Base-by-base conservation (phyloP, 2,113 vertebrate species). In the Smithornis capensis region DNA sequence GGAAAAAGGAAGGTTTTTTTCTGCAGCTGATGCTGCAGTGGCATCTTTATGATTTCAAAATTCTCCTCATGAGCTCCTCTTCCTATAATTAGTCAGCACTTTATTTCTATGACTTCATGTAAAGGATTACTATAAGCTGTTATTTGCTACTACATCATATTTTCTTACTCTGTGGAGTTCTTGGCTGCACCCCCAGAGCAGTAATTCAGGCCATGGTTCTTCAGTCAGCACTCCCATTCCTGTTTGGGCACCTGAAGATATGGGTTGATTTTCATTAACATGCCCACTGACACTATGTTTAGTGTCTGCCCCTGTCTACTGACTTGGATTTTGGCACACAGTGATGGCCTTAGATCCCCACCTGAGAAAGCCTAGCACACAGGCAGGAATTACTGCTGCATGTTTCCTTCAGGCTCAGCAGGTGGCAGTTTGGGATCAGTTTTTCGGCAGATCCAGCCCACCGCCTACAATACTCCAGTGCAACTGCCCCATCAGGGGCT, bases 291-390 rank as follows among this genome's bases (percentile, higher is more conserved):
- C 42, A 5, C 0, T 19, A 64, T 3, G 25, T 57, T 82, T 35
- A 68, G 40, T 37, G 12, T 16, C 87, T 68, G 8, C 33, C 21
- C 12, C 6, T 1, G 7, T n/a, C 24, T 37, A 4, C 14, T 5
- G 10, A 7, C 27, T 7, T 8, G 13, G 29, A 29, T 81, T 56
- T 55, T 35, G 77, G 25, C 4, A 0, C 44, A 17, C 23, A 1
- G 29, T 0, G 31, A 3, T 1, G 5, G 19, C 19, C 12, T 55
- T 19, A 16, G 10, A 10, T 42, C 8, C 7, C 6, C 0, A 0
- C 5, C 7, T 3, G 42, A 37, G 16, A 50, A 37, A 80, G 35
- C 55, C 19, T n/a, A 28, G 37, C 9, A 4, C n/a, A 1, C 1
- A 1, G 47, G 19, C 42, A n/a, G 13, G 6, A 35, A 38, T 52